Evolutionary conservation across 2,113 vertebrate species (phyloP).

Genomic region (Crotalus tigris): DNA sequence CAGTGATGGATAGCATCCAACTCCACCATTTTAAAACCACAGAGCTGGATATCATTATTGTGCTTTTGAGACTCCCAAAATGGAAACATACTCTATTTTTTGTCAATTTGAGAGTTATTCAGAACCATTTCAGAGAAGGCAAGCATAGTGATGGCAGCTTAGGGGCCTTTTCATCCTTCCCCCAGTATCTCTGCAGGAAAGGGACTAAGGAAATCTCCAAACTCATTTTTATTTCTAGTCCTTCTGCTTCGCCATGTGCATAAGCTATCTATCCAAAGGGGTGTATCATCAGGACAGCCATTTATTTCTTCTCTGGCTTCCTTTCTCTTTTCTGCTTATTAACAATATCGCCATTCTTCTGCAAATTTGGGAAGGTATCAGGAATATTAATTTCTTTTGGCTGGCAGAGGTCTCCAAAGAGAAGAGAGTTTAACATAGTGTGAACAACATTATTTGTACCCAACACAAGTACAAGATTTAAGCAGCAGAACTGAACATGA

Average conservation of each 20-base stretch:
- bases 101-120: too few relatives aligned
- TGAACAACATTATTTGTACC: not conserved
- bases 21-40: not conserved
- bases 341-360: not conserved
- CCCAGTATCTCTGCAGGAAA: not conserved
- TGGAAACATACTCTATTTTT: not conserved
- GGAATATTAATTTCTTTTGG: constrained; percentile 30
- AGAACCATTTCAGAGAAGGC: not conserved
- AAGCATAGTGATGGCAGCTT: not conserved
- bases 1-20: not conserved
- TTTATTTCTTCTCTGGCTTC: constrained; percentile 6
- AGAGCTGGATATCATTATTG: not conserved
- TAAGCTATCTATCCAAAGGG: not conserved
- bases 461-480: constrained; percentile 14
- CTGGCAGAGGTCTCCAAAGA: not conserved
- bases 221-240: not conserved
- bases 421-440: constrained; percentile 11
- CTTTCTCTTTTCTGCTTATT: constrained; percentile 34
- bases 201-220: not conserved
- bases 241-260: too few relatives aligned
- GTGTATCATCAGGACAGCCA: not conserved
- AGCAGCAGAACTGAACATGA: not conserved
- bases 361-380: constrained; percentile 26
- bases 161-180: not conserved
- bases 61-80: not conserved